phyloP scores from a whole-genome alignment of 2,888 invertebrate genomes.

The Ellobium chinense region DNA sequence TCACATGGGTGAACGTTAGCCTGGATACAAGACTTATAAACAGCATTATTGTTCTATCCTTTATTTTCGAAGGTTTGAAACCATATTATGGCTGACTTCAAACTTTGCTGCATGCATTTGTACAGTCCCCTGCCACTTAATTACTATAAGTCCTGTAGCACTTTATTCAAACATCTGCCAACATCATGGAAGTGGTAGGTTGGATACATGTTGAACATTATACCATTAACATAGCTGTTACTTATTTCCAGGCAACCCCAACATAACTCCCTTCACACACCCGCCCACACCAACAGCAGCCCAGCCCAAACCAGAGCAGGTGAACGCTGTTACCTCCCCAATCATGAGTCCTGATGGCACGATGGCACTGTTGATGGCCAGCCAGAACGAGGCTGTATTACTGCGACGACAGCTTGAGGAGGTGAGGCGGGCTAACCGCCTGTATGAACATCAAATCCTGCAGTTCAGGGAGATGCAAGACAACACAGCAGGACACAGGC shows the following conservation, averaged over 20 bases:
- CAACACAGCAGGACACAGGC: neutral
- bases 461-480: slow-evolving; percentile 45
- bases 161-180: no score
- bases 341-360: slow-evolving; percentile 43
- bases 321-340: slow-evolving; percentile 37
- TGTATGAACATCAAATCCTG: slow-evolving; percentile 49
- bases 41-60: no score
- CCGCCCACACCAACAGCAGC: slow-evolving; percentile 23
- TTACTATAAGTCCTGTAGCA: no score
- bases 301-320: slow-evolving; percentile 2
- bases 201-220: no score
- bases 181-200: no score
- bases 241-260: slow-evolving; percentile 20
- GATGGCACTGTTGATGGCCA: slow-evolving; percentile 48
- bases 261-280: neutral
- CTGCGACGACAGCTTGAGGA: slow-evolving; percentile 51
- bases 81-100: no score
- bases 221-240: no score
- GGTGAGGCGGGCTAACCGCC: slow-evolving; percentile 48
- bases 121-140: no score
- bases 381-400: slow-evolving; percentile 50
- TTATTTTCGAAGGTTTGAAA: no score
- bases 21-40: no score
- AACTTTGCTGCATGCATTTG: no score
- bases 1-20: no score